Evolutionary conservation across 1,140 invertebrate species (phyloP).

Genomic region (Ceratitis capitata): DNA sequence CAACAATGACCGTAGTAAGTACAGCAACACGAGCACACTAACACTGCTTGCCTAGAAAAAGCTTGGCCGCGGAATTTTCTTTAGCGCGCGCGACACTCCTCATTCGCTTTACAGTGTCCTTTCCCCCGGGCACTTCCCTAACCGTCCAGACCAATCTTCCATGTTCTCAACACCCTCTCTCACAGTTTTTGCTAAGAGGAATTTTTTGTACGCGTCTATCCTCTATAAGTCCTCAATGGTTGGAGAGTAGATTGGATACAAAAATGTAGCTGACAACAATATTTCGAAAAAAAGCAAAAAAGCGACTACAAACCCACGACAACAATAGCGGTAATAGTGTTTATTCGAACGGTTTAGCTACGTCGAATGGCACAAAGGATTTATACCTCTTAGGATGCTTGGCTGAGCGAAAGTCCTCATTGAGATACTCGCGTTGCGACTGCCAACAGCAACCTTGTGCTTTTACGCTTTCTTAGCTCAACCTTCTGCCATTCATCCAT

Average conservation of each 20-base stretch:
- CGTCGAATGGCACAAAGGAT: no score
- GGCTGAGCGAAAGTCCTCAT: constrained; percentile 25
- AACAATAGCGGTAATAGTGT: background rate
- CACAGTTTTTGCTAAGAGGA: background rate
- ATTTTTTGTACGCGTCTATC: background rate
- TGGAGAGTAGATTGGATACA: background rate
- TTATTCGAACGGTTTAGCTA: constrained; percentile 2
- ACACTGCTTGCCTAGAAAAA: background rate
- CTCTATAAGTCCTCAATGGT: background rate
- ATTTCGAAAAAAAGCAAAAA: background rate
- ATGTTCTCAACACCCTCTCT: background rate
- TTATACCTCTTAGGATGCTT: constrained; percentile 22
- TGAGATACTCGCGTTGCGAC: background rate
- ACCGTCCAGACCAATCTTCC: background rate
- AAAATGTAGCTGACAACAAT: background rate
- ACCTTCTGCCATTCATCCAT: no score
- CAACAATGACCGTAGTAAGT: background rate
- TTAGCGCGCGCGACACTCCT: background rate
- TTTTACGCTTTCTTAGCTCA: background rate
- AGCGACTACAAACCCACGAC: background rate
- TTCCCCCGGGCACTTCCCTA: background rate
- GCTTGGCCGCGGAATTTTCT: constrained; percentile 22
- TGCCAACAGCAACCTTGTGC: background rate
- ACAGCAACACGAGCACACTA: background rate
- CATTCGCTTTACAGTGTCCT: background rate